phyloP scores from a whole-genome alignment of 2,797 vertebrate genomes.

The Pseudochirops cupreus region DNA sequence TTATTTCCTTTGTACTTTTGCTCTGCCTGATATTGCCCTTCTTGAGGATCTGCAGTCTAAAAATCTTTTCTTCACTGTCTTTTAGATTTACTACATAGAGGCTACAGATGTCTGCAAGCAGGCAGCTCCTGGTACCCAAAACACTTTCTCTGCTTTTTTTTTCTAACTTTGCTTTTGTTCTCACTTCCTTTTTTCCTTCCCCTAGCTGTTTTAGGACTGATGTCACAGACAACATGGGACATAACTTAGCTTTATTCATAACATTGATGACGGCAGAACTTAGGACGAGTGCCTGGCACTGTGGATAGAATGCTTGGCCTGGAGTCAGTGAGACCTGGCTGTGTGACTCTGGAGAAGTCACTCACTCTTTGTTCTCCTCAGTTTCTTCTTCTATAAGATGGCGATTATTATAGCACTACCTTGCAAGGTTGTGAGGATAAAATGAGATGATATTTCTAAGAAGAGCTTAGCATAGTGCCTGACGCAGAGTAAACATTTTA shows the following conservation, averaged over 20 bases:
- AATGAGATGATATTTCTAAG: no score
- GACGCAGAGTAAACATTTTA: no score
- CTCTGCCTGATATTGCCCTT: background rate
- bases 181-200: background rate
- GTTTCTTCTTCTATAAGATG: no score
- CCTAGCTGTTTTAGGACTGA: background rate
- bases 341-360: background rate
- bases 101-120: background rate
- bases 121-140: background rate
- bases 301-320: background rate
- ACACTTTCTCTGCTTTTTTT: constrained; percentile 13
- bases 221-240: background rate
- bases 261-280: background rate
- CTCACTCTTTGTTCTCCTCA: no score
- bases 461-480: no score
- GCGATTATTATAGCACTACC: no score
- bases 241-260: background rate
- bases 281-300: background rate
- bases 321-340: background rate
- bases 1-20: background rate
- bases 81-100: constrained; percentile 30
- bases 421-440: no score
- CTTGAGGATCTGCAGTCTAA: background rate
- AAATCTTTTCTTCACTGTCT: background rate
- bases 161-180: background rate